These are phyloP conservation scores for Macquaria australasica DNA, from an alignment of 2,113 vertebrate species.

Conservation along the genomic window DNA sequence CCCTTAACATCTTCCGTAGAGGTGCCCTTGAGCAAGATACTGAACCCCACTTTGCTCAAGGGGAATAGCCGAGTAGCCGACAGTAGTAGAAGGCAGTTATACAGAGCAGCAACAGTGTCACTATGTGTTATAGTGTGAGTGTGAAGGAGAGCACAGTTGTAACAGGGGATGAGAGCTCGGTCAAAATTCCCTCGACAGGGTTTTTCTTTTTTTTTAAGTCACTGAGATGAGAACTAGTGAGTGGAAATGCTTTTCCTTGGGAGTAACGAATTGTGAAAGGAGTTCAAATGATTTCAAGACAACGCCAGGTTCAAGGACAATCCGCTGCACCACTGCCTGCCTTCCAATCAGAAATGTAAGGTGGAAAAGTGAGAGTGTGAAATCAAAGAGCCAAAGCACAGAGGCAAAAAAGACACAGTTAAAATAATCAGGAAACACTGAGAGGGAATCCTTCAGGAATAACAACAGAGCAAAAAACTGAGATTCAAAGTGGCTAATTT, in stretches of 20 bases:
- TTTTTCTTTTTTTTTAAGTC: not conserved
- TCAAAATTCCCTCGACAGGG: constrained; percentile 37
- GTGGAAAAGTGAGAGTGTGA: constrained; percentile 7
- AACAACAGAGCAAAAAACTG: constrained; percentile 17
- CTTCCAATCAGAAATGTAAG: constrained; percentile 6
- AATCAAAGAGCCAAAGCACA: constrained; percentile 42
- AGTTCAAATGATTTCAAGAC: constrained; percentile 40
- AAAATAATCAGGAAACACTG: constrained; percentile 3
- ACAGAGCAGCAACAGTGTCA: constrained; percentile 52
- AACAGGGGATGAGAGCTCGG: constrained; percentile 37
- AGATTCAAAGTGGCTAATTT: constrained; percentile 23
- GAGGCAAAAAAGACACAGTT: not conserved
- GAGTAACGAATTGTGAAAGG: constrained; percentile 51
- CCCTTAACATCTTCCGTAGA: constrained; percentile 49
- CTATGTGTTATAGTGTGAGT: constrained; percentile 27
- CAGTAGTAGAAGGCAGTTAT: constrained; percentile 33
- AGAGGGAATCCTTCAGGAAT: not conserved
- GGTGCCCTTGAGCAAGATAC: constrained; percentile 73
- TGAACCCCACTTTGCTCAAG: constrained; percentile 12
- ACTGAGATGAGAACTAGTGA: constrained; percentile 42
- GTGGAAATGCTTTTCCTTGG: constrained; percentile 31
- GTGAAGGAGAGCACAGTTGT: constrained; percentile 43
- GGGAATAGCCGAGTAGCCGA: constrained; percentile 26
- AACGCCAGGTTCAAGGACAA: constrained; percentile 60
- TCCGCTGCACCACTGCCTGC: not conserved